Base-by-base conservation (phyloP, 2,113 vertebrate genomes). In the Bubo bubo region DNA sequence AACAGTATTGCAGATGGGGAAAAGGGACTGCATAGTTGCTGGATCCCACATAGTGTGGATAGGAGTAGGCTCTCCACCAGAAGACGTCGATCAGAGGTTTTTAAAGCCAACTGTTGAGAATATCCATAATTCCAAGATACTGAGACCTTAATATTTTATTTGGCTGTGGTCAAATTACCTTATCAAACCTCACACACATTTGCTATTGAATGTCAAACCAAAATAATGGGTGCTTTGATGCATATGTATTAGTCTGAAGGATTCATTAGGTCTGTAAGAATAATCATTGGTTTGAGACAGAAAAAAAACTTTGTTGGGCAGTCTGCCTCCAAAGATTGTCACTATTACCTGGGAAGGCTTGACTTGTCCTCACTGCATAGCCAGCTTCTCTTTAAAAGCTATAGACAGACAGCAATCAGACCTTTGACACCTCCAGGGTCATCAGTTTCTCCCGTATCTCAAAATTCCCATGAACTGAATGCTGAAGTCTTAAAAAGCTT, bases 31-130 rank as follows among this genome's bases (percentile, higher is more conserved):
- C 1, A 4, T 75, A 53, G 27, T 32, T 88, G 62, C 35, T 81
- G 80, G 52, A 64, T 67, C 47, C 37, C 37, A 66, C 60, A 34
- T 3, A 0, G 0, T 9, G 13, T 14, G n/a, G 47, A 55, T 6
- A 53, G 67, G 26, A 73, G 32, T 14, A 56, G 32, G 32, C 41
- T 37, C 27, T 74, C 45, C 26, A 88, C 37, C 28, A 84, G 3
- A n/a, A 70, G 7, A 21, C 2, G 32, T 21, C n/a, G 39, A 64
- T 16, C 0, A 2, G 41, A 53, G 11, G 22, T 2, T n/a, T 70
- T 73, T 64, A 62, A 77, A 76, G 55, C 23, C 56, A 70, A 12
- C 45, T 45, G 34, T 35, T 74, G 3, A 77, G 20, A 50, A 8
- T 47, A 55, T 28, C 43, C 28, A 73, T 47, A 71, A 49, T 2